Evolutionary conservation across 1,140 invertebrate genomes (phyloP).

Genomic region (Drosophila pruinosa): DNA sequence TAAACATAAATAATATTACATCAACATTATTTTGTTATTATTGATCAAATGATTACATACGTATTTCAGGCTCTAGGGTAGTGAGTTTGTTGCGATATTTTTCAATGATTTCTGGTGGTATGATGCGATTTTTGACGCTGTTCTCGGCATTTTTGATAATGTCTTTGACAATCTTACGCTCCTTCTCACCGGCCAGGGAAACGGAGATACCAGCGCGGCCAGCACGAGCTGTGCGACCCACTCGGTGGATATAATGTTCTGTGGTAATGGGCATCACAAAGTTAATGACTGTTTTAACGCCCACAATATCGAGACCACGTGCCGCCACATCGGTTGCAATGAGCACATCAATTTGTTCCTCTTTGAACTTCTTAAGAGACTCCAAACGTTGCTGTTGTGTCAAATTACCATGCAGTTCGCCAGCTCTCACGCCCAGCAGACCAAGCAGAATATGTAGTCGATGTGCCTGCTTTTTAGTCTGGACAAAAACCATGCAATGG

Average conservation of each 20-base stretch:
- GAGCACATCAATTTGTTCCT: constrained; percentile 94
- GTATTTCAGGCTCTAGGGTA: constrained; percentile 89
- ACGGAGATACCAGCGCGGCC: constrained; percentile 95
- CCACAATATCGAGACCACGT: constrained; percentile 97
- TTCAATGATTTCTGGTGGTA: constrained; percentile 93
- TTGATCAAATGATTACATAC: constrained; percentile 76
- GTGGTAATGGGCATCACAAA: constrained; percentile 96
- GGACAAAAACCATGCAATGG: constrained; percentile 96
- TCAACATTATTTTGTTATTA: too few species aligned
- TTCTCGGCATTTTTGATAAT: constrained; percentile 94
- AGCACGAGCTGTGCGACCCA: constrained; percentile 97
- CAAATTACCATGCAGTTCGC: constrained; percentile 97
- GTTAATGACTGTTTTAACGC: constrained; percentile 98
- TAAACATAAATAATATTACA: background rate
- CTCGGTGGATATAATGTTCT: constrained; percentile 97
- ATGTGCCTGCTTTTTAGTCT: constrained; percentile 97
- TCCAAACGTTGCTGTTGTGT: constrained; percentile 96
- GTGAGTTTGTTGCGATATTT: constrained; percentile 92
- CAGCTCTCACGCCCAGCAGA: constrained; percentile 92
- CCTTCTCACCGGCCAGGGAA: constrained; percentile 95
- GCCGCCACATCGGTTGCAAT: constrained; percentile 98
- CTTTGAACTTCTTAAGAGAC: constrained; percentile 94
- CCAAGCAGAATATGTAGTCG: constrained; percentile 95
- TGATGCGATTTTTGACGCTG: constrained; percentile 93
- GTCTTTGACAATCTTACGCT: constrained; percentile 94